A percentile compares a stretch with the other conserved stretches of the same genome.
Evolutionary conservation across 2,888 invertebrate genomes (phyloP).

Genomic region (Cataglyphis livida): DNA sequence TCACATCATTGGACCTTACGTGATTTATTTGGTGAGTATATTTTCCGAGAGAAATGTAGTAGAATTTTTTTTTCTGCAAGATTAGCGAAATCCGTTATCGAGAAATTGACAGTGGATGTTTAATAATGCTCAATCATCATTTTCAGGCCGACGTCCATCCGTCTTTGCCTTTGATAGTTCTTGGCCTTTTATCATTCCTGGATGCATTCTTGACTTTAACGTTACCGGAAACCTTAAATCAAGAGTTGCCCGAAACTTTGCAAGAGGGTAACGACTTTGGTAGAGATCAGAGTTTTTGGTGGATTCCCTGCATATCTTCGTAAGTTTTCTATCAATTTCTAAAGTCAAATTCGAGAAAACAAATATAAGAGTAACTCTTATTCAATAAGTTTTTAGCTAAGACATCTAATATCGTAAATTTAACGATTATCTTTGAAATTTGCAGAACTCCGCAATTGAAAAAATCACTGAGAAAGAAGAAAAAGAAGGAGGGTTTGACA

Average conservation of each 20-base stretch:
- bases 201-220: slow-evolving; percentile 92
- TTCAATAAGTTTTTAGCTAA: too few relatives aligned
- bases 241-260: slow-evolving; percentile 94
- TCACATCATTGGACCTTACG: slow-evolving; percentile 93
- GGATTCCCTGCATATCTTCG: slow-evolving; percentile 88
- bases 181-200: slow-evolving; percentile 91
- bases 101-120: neutral
- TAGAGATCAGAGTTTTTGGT: slow-evolving; percentile 92
- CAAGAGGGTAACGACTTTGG: slow-evolving; percentile 96
- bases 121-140: neutral
- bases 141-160: slow-evolving; percentile 79
- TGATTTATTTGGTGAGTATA: slow-evolving; percentile 91
- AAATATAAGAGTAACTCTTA: neutral
- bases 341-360: neutral
- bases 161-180: slow-evolving; percentile 90
- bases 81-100: neutral
- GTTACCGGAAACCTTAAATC: slow-evolving; percentile 94
- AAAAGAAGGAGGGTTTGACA: slow-evolving; percentile 73
- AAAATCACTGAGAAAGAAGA: slow-evolving; percentile 79
- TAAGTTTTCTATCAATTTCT: slow-evolving; percentile 68
- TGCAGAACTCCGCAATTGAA: slow-evolving; percentile 79
- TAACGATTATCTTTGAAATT: slow-evolving; percentile 27
- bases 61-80: neutral
- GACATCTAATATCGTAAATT: neutral
- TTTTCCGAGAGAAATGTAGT: neutral